A percentile compares a stretch with the other conserved stretches of the same genome.
These are phyloP conservation scores for Balaeniceps rex DNA, from an alignment of 2,113 vertebrate species.

Conservation along the genomic window DNA sequence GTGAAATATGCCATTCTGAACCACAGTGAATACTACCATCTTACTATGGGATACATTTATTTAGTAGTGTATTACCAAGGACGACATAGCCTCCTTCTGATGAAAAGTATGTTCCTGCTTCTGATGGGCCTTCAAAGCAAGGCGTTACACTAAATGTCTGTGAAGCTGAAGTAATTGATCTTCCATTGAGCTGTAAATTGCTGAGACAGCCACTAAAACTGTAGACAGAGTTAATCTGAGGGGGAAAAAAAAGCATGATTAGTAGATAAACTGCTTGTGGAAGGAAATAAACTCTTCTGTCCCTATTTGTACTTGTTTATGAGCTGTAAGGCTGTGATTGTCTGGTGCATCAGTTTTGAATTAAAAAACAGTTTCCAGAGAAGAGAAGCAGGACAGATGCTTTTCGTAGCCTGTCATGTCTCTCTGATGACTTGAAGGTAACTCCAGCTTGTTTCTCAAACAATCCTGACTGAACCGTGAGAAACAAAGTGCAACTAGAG, in stretches of 20 bases:
- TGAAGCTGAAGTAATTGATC: constrained; percentile 69
- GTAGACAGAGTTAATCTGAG: constrained; percentile 85
- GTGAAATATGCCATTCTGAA: not conserved
- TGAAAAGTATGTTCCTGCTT: constrained; percentile 91
- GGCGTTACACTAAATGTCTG: constrained; percentile 91
- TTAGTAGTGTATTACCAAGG: constrained; percentile 78
- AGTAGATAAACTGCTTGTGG: not conserved
- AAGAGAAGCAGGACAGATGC: not conserved
- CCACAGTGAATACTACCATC: not conserved
- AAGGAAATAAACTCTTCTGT: not conserved
- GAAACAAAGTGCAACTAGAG: not conserved
- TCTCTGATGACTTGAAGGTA: not conserved
- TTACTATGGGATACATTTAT: not conserved
- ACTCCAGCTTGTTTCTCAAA: not conserved
- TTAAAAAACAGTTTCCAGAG: not conserved
- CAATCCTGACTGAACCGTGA: not conserved
- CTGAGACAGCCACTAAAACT: constrained; percentile 90
- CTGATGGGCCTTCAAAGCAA: constrained; percentile 88
- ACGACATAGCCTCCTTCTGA: constrained; percentile 90
- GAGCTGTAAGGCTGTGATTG: not conserved
- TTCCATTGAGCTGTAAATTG: constrained; percentile 86
- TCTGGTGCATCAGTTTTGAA: not conserved
- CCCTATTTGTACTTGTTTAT: not conserved
- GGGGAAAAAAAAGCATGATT: not conserved
- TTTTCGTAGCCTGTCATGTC: not conserved